Conservation (phyloP, 2,113 vertebrate species). For the Chunga burmeisteri region DNA sequence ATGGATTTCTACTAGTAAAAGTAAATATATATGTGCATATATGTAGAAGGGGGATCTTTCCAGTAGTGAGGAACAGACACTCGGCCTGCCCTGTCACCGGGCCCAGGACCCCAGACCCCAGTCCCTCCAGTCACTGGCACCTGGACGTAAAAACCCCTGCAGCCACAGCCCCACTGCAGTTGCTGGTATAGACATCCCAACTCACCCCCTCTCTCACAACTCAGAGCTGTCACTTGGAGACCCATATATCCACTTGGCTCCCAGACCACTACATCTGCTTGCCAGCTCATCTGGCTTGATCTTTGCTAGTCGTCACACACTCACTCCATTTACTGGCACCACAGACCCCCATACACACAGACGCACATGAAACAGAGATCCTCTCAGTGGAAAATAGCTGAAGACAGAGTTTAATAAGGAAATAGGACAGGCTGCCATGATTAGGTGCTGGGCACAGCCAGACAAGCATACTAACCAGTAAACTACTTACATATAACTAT, state of each 20-base stretch:
- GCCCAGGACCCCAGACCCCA: too few relatives aligned
- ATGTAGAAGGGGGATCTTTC: background rate
- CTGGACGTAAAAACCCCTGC: background rate
- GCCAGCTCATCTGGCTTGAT: background rate
- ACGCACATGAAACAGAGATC: background rate
- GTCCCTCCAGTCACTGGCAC: background rate
- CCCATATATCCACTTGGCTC: background rate
- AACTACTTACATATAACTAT: background rate
- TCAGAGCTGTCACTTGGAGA: background rate
- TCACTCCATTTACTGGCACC: background rate
- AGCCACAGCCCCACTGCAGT: background rate
- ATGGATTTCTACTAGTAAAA: background rate
- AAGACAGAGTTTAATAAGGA: background rate
- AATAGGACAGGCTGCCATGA: background rate
- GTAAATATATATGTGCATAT: background rate
- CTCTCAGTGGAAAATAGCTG: background rate
- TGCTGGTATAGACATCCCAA: background rate
- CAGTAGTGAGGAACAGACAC: background rate
- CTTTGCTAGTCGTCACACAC: background rate
- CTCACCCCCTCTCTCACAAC: background rate
- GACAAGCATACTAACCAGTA: background rate
- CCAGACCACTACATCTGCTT: background rate
- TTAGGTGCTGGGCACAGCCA: background rate
- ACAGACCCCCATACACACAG: background rate
- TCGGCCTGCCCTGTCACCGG: background rate